Conservation (phyloP, 2,797 vertebrate species). For the Alca torda region DNA sequence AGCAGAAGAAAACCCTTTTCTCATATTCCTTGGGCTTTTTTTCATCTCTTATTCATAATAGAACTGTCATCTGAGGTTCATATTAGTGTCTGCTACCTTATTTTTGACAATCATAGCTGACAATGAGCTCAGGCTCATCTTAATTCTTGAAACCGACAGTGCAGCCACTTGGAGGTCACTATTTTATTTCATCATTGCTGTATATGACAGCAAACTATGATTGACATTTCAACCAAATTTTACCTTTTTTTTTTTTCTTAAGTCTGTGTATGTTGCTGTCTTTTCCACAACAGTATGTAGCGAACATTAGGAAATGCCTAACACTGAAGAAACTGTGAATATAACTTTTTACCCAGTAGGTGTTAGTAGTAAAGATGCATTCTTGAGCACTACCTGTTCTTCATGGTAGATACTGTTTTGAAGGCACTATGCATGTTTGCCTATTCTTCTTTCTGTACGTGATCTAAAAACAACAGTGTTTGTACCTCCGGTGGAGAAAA, state of each 20-base stretch:
- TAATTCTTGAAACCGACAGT: not conserved
- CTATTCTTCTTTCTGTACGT: not conserved
- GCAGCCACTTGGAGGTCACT: not conserved
- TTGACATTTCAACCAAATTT: not conserved
- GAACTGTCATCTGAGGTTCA: constrained; percentile 5
- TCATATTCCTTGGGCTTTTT: not conserved
- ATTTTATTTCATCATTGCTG: not conserved
- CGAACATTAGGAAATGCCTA: not conserved
- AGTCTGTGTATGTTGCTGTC: not conserved
- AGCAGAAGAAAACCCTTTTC: not conserved
- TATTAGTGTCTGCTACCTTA: not conserved
- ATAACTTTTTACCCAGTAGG: not conserved
- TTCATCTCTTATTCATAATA: not conserved
- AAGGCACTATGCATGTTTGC: not conserved
- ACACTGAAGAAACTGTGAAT: not conserved
- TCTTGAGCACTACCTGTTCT: not conserved
- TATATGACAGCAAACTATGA: not conserved
- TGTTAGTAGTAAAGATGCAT: not conserved
- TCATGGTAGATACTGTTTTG: not conserved
- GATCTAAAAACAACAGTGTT: not conserved
- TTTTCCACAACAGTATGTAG: not conserved
- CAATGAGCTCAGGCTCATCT: not conserved
- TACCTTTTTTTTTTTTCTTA: not conserved
- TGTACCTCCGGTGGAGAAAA: not conserved
- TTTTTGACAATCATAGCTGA: constrained; percentile 16